Base-by-base conservation (phyloP, 1,140 invertebrate genomes). In the Brachionus asplanchnoidis region DNA sequence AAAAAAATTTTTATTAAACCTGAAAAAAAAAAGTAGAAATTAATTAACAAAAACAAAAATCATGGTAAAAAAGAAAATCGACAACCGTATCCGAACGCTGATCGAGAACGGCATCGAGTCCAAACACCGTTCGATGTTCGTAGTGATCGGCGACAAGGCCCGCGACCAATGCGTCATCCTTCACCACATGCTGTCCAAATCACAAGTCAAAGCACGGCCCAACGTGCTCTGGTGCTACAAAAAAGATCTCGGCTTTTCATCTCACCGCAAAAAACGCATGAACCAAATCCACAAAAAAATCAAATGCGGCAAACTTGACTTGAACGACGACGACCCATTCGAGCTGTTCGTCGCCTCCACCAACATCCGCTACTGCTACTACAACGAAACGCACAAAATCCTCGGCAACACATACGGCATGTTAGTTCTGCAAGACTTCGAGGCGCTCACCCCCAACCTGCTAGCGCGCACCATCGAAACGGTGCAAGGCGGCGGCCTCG, bases 161-260 rank as follows among this genome's bases (percentile, higher is more conserved):
- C 92, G 93, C 89, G 97, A 99, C 92, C 97, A 99, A 91, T 94
- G 98, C 85, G 95, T 96, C 3, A 95, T 97, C 89, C 90, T 99
- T 0, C 97, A 99, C 92, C 96, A 99, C 87, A 98, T 99, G 93
- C 90, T 99, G 32, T 94, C 95, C 0, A 99, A 99, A 91, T 94
- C 96, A 5, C 92, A 93, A 80, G 93, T 98, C 0, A 96, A 96
- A 91, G 93, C 95, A 0, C 92, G 96, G 84, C 97, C 97, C 9
- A 88, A 89, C 68, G 95, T 99, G 0, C 89, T 99, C 20, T 99
- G 98, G 98, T 99, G 97, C 89, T 99, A 99, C 89, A 99, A 99
- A 90, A 99, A 95, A 88, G 94, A 96, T 91, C 91, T 99, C 88
- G 93, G 95, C 87, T 95, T 99, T 87, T 97, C 94, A 88, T 94